Evolutionary conservation across 2,113 vertebrate genomes (phyloP), one percentile per base, ranked within the genome.

Genomic region (Eptesicus fuscus): DNA sequence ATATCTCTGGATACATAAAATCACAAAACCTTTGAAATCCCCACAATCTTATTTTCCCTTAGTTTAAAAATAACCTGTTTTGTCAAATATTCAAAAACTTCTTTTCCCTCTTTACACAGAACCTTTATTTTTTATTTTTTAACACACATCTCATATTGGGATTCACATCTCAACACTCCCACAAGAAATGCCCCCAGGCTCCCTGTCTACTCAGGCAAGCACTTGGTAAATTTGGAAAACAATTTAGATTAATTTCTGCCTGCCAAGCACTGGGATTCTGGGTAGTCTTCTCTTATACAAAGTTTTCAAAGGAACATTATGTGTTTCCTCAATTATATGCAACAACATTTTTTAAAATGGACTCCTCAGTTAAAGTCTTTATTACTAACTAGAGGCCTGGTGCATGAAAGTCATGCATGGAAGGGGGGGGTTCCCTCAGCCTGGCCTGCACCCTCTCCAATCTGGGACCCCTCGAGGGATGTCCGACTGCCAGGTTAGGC

Each of bases 141-240:
- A n/a, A 97, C 88, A 94, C 92, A 88, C 78, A 95, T 95, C 76
- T 97, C 83, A 88, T 95, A 95, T 76, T 88, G 97, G 96, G 97
- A 98, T 98, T 98, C 96, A 93, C 93, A 98, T 96, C 95, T 97
- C 96, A 93, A 97, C 88, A 0, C 91, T 98, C 97, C 87, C 96
- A 98, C 90, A 91, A 96, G 97, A 98, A 94, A 97, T 83, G 74
- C 85, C 95, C 95, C n/a, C 59, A 70, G 93, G 90, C 90, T 95
- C 63, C 94, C 91, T 91, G 92, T 97, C 97, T 95, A 91, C 71
- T 95, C 92, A 95, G 82, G 63, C 85, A 95, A 95, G 74, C 70
- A 91, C 83, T 97, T 86, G 82, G 88, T 96, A 96, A 95, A 95
- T 95, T 90, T 17, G 2, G 82, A 95, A 94, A 95, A 95, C 56